Percentiles rank a stretch among this genome's conserved stretches.
Evolutionary conservation across 2,113 vertebrate species (phyloP).

Genomic region (Tetraodon nigroviridis): DNA sequence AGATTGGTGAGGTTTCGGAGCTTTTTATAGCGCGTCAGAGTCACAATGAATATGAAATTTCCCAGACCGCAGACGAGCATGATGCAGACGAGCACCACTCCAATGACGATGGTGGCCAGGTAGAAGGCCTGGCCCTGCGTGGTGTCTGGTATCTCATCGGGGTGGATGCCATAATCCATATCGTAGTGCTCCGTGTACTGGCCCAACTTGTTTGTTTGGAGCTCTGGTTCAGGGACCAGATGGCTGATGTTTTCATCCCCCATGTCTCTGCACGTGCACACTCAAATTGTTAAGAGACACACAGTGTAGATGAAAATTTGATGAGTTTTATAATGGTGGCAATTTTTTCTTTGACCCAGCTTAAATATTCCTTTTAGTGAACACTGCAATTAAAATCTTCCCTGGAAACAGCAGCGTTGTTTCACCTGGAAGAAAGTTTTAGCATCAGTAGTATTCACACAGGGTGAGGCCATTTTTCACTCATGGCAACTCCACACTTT

Average conservation of each 20-base stretch:
- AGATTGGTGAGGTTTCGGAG: slow-evolving; percentile 94
- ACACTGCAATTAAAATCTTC: slow-evolving; percentile 8
- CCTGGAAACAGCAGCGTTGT: slow-evolving; percentile 14
- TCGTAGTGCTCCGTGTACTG: slow-evolving; percentile 76
- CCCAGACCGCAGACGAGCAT: slow-evolving; percentile 90
- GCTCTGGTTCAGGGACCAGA: slow-evolving; percentile 60
- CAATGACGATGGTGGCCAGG: slow-evolving; percentile 85
- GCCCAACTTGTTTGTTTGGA: slow-evolving; percentile 56
- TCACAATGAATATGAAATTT: slow-evolving; percentile 87
- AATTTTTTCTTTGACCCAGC: not conserved
- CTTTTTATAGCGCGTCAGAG: slow-evolving; percentile 88
- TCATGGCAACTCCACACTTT: not conserved
- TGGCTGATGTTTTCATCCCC: slow-evolving; percentile 59
- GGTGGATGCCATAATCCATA: slow-evolving; percentile 81
- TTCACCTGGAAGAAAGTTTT: slow-evolving; percentile 47
- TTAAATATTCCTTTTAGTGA: not conserved
- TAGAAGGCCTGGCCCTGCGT: slow-evolving; percentile 89
- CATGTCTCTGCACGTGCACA: slow-evolving; percentile 44
- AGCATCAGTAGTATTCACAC: slow-evolving; percentile 26
- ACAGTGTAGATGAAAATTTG: not conserved
- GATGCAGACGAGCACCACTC: slow-evolving; percentile 86
- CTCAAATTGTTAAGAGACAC: not conserved
- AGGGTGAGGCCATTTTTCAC: slow-evolving; percentile 1
- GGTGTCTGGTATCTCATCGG: slow-evolving; percentile 83
- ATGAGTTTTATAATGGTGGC: slow-evolving; percentile 4